phyloP scores from a whole-genome alignment of 2,888 invertebrate species.

The Autographa pulchrina region DNA sequence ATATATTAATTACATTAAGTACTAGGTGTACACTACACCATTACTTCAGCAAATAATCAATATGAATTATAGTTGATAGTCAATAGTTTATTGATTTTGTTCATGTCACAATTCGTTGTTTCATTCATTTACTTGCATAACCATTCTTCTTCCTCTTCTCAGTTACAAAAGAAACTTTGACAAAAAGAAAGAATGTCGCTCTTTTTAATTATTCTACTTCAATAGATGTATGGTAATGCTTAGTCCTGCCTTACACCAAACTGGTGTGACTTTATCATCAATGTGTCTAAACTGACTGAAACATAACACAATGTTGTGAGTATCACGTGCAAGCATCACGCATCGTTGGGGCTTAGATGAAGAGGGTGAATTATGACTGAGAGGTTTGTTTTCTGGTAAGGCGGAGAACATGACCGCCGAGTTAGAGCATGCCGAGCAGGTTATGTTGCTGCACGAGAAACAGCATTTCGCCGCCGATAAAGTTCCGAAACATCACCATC shows the following conservation, averaged over 20 bases:
- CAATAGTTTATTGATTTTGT: not conserved
- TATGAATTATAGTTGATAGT: too few relatives aligned
- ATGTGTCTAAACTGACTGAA: slow-evolving; percentile 71
- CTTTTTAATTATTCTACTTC: slow-evolving; percentile 32
- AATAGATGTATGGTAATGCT: slow-evolving; percentile 56
- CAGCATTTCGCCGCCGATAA: slow-evolving; percentile 82
- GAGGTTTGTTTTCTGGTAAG: slow-evolving; percentile 88
- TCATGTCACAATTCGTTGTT: slow-evolving; percentile 1
- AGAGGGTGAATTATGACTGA: slow-evolving; percentile 74
- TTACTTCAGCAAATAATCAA: not conserved
- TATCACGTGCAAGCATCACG: slow-evolving; percentile 75
- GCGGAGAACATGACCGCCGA: slow-evolving; percentile 87
- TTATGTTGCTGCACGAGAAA: slow-evolving; percentile 88
- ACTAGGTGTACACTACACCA: not conserved
- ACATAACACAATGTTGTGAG: slow-evolving; percentile 74
- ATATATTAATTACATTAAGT: too few relatives aligned
- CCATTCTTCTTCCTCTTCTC: slow-evolving; percentile 27
- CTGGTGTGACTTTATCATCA: slow-evolving; percentile 53
- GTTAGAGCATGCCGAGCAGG: slow-evolving; percentile 88
- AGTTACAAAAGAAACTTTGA: not conserved
- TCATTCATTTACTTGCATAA: slow-evolving; percentile 27
- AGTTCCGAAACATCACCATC: slow-evolving; percentile 68
- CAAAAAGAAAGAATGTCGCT: not conserved
- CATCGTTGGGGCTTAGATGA: slow-evolving; percentile 72
- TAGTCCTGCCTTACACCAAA: slow-evolving; percentile 48